phyloP scores from a whole-genome alignment of 1,140 invertebrate genomes.

The Drosophila sulfurigaster region DNA sequence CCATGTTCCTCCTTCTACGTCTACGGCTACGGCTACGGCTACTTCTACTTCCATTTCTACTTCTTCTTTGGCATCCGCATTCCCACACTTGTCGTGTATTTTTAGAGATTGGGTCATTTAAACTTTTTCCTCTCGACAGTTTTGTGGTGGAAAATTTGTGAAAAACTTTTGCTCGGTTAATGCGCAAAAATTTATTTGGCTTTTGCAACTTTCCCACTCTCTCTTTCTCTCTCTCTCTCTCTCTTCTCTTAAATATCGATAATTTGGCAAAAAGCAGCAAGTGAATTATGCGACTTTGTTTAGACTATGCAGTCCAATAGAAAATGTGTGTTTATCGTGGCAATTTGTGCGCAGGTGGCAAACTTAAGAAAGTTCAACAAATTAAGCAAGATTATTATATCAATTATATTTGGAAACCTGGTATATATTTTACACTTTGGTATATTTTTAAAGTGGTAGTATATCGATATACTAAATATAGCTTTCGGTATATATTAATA shows the following conservation, averaged over 20 bases:
- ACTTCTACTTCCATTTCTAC: too few relatives aligned
- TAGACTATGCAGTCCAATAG: neutral
- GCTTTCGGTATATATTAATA: too few relatives aligned
- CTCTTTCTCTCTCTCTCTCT: neutral
- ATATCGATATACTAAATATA: too few relatives aligned
- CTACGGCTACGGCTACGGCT: too few relatives aligned
- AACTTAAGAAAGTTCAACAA: too few relatives aligned
- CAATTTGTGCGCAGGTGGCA: neutral
- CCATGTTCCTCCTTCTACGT: neutral
- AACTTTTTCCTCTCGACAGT: slow-evolving; percentile 40
- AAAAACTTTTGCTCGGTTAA: slow-evolving; percentile 52
- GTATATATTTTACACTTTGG: too few relatives aligned
- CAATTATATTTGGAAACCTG: too few relatives aligned
- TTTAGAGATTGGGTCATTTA: slow-evolving; percentile 30
- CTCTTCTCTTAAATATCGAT: slow-evolving; percentile 23
- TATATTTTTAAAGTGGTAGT: too few relatives aligned
- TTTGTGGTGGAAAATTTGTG: slow-evolving; percentile 54
- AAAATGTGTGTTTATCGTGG: neutral
- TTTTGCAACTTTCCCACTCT: neutral
- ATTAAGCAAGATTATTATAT: too few relatives aligned
- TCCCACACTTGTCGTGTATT: neutral
- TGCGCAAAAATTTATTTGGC: slow-evolving; percentile 24
- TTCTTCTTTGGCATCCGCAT: neutral
- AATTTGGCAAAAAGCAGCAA: slow-evolving; percentile 18
- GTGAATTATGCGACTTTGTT: slow-evolving; percentile 6